Base-by-base conservation (phyloP, 37 sponge, comb jelly and placozoan species). In the Eunapius fragilis region DNA sequence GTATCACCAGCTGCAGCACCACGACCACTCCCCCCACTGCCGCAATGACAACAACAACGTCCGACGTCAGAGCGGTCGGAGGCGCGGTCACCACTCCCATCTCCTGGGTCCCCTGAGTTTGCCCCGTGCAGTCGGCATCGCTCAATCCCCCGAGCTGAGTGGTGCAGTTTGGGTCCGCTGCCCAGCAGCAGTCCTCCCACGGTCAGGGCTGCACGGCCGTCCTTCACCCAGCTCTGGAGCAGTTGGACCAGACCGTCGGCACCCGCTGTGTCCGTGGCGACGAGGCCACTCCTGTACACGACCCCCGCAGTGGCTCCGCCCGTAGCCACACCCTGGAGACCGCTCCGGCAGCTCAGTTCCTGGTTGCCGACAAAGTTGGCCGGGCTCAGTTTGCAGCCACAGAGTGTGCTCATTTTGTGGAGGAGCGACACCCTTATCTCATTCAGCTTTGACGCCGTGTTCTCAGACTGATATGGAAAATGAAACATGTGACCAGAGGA, bases 181-280 rank as follows among this genome's bases (percentile, higher is more conserved):
- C 58, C 35, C 33, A 80, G 26, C 0, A 73, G 67, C 33, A 72
- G 49, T 0, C 41, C 72, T 14, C 71, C 74, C 1, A 80, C 72
- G 0, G 36, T 58, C 4, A 86, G 37, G 23, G 36, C 30, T 23
- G 80, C 87, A 10, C 2, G 5, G 1, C 67, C 79, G 50, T 67
- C 73, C 3, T 0, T 35, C 6, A 86, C 67, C 87, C 87, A 86
- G 5, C 80, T 50, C 25, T 80, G 87, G 4, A 86, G 37, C 58
- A 86, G 26, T 5, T 72, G 14, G 3, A 79, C 72, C 0, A 86
- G 80, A 25, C 22, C 87, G 31, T 0, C 12, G 4, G 80, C 80
- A 58, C 67, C 73, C 37, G 33, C 74, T 25, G 26, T 48, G 34
- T 67, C 33, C 26, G 73, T 80, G 30, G 80, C 87, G 22, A 86